Percentiles rank a stretch among this genome's conserved stretches.
Evolutionary conservation across 2,888 invertebrate genomes (phyloP).

Genomic region (Pyrrhosoma nymphula): DNA sequence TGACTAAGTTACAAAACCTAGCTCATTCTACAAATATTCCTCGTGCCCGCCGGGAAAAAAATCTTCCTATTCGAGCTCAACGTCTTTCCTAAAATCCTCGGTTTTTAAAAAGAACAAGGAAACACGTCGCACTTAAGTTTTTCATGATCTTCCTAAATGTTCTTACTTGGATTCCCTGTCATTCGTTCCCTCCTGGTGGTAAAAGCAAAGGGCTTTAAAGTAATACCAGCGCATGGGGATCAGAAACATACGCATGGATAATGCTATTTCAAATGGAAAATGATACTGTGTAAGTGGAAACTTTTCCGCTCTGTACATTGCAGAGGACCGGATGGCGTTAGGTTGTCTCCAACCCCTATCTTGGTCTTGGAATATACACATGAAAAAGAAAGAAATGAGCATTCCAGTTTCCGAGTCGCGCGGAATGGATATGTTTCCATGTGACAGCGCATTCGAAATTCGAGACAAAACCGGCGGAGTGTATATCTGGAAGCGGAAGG

Average conservation of each 20-base stretch:
- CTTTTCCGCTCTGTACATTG: background rate
- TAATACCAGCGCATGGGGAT: too few relatives aligned
- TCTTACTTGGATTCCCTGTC: too few relatives aligned
- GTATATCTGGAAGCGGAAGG: constrained; percentile 16
- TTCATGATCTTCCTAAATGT: too few relatives aligned
- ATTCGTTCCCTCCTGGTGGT: too few relatives aligned
- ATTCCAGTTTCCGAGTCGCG: background rate
- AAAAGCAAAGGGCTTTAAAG: too few relatives aligned
- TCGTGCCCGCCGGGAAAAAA: too few relatives aligned
- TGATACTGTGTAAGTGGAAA: background rate
- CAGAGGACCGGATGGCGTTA: background rate
- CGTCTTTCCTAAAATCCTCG: too few relatives aligned
- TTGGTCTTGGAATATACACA: background rate
- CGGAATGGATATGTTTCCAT: constrained; percentile 5
- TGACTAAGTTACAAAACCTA: too few relatives aligned
- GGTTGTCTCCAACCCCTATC: background rate
- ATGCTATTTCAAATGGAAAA: background rate
- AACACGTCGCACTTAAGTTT: too few relatives aligned
- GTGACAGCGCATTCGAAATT: background rate
- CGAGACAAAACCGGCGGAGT: background rate
- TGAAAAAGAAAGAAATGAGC: background rate
- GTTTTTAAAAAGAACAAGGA: too few relatives aligned
- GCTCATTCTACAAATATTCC: too few relatives aligned
- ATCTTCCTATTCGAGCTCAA: too few relatives aligned
- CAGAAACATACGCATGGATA: background rate